These are phyloP conservation scores for Calonectris borealis DNA, from an alignment of 2,113 vertebrate genomes.

Conservation along the genomic window DNA sequence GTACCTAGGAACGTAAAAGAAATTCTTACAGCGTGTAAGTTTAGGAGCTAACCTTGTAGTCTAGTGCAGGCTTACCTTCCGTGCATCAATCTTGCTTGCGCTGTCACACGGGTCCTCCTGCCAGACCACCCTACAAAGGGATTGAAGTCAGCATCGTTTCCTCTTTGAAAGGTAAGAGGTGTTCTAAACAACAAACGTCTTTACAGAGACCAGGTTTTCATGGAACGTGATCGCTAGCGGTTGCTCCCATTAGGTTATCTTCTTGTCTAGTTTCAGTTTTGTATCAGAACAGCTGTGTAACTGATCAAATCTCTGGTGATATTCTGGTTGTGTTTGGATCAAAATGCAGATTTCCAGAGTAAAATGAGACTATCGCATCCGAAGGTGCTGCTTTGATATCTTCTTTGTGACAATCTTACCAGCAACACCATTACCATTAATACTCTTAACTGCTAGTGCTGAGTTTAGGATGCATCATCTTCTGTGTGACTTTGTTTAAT, in stretches of 20 bases:
- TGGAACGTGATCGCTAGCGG: fast-evolving
- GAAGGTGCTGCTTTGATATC: background rate
- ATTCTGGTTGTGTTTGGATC: background rate
- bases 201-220: background rate
- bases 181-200: background rate
- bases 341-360: background rate
- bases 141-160: background rate
- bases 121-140: background rate
- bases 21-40: background rate
- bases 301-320: background rate
- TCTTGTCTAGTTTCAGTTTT: background rate
- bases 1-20: background rate
- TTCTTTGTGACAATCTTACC: background rate
- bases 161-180: background rate
- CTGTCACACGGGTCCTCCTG: background rate
- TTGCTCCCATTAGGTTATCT: background rate
- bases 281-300: background rate
- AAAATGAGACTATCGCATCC: background rate
- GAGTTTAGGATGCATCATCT: background rate
- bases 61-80: background rate
- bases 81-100: fast-evolving
- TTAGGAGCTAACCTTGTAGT: background rate
- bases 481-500: background rate
- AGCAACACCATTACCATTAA: background rate
- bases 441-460: background rate